phyloP scores from a whole-genome alignment of 2,797 vertebrate genomes.

The Hirundo rustica region DNA sequence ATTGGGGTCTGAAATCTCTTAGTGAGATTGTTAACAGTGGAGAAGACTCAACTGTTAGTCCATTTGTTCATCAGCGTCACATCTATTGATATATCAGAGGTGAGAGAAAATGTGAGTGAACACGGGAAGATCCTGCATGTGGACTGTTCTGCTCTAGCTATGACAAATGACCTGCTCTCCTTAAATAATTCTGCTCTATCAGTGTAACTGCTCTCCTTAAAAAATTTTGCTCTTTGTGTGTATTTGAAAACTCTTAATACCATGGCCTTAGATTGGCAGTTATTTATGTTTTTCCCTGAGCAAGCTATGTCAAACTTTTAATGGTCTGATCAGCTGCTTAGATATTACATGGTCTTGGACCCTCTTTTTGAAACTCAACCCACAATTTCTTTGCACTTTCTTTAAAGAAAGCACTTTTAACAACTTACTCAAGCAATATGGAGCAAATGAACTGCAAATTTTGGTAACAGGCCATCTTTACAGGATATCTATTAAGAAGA shows the following conservation, averaged over 20 bases:
- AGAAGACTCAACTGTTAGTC: neutral
- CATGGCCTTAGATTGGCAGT: neutral
- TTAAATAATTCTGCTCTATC: neutral
- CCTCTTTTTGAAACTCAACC: neutral
- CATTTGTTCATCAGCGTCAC: neutral
- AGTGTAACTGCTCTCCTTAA: neutral
- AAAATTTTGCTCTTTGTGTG: neutral
- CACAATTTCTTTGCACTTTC: neutral
- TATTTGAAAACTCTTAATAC: neutral
- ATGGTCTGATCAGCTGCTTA: neutral
- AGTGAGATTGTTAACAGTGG: neutral
- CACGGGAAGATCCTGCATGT: neutral
- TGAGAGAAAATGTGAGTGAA: neutral
- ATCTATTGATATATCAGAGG: neutral
- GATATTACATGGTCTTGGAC: neutral
- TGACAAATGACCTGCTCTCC: neutral
- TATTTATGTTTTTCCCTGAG: neutral
- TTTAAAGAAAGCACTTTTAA: neutral
- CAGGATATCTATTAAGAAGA: neutral
- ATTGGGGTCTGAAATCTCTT: neutral
- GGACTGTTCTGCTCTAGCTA: neutral
- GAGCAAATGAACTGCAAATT: neutral
- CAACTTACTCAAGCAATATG: neutral
- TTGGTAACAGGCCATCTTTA: neutral
- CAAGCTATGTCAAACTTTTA: neutral